Percentiles rank a stretch among this genome's conserved stretches.
Evolutionary conservation across 2,888 invertebrate species (phyloP).

Genomic region (Metalampra italica): DNA sequence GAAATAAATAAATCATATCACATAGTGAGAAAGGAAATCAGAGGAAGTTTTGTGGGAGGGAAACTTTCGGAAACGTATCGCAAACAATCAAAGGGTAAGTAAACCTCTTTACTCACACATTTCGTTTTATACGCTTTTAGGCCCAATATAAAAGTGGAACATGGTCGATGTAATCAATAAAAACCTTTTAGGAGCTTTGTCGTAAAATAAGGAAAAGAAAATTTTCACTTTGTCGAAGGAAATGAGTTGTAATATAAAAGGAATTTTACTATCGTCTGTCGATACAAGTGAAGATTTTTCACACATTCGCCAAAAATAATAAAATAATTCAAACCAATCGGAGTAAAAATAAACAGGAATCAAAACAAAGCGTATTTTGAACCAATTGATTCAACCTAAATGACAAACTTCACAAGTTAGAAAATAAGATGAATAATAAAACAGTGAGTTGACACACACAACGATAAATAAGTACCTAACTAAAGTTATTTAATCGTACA

Average conservation of each 20-base stretch:
- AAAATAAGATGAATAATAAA: too few relatives aligned
- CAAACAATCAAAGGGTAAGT: conserved; percentile 59
- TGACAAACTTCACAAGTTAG: too few relatives aligned
- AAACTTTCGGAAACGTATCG: conserved; percentile 41
- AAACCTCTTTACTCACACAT: conserved; percentile 55
- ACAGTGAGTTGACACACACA: too few relatives aligned
- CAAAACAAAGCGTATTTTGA: too few relatives aligned
- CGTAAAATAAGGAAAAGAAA: conserved; percentile 13
- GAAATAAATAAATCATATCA: conserved; percentile 31
- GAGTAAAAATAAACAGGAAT: too few relatives aligned
- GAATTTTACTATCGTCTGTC: neutral
- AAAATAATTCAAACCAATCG: too few relatives aligned
- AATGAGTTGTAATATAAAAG: conserved; percentile 1
- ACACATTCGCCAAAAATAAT: too few relatives aligned
- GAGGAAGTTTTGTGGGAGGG: conserved; percentile 22
- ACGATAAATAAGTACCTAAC: too few relatives aligned
- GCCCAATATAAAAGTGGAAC: conserved; percentile 44
- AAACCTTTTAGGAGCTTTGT: conserved; percentile 29
- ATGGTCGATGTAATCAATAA: conserved; percentile 49
- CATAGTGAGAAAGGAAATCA: conserved; percentile 20
- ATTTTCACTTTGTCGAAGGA: conserved; percentile 7
- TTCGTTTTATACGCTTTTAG: conserved; percentile 49
- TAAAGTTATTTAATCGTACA: too few relatives aligned
- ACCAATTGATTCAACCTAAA: too few relatives aligned
- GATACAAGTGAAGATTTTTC: too few relatives aligned